Evolutionary conservation across 64 coral and sea anemone species (phyloP).

Genomic region (Montipora cactus): DNA sequence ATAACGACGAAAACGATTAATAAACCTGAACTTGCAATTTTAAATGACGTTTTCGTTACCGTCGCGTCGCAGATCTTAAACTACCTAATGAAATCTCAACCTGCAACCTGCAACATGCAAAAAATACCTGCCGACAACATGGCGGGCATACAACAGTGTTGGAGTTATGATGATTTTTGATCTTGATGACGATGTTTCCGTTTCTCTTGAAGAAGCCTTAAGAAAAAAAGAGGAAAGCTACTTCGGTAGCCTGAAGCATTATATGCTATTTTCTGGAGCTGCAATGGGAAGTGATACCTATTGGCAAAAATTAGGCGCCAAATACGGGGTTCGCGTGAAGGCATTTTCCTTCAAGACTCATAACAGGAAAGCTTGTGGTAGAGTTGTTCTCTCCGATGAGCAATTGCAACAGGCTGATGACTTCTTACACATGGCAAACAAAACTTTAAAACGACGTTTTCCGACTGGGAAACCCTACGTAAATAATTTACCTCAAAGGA

Average conservation of each 20-base stretch:
- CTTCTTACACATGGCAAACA: constrained; percentile 55
- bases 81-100: no score
- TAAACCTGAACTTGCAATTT: no score
- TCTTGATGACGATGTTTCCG: background rate
- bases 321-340: constrained; percentile 45
- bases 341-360: constrained; percentile 73
- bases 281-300: constrained; percentile 63
- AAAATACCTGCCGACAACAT: no score
- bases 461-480: constrained; percentile 65
- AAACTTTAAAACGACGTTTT: constrained; percentile 70
- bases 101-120: no score
- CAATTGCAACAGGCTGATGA: constrained; percentile 71
- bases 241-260: constrained; percentile 44
- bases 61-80: no score
- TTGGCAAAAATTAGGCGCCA: constrained; percentile 64
- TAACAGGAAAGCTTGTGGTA: constrained; percentile 29
- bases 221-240: constrained; percentile 35
- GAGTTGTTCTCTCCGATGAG: constrained; percentile 53
- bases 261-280: constrained; percentile 75
- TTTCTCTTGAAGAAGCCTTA: constrained; percentile 18
- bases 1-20: no score
- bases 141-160: background rate
- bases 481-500: constrained; percentile 67
- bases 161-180: background rate
- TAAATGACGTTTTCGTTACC: no score